Evolutionary conservation across 2,797 vertebrate species (phyloP).

Genomic region (Pipistrellus kuhlii): DNA sequence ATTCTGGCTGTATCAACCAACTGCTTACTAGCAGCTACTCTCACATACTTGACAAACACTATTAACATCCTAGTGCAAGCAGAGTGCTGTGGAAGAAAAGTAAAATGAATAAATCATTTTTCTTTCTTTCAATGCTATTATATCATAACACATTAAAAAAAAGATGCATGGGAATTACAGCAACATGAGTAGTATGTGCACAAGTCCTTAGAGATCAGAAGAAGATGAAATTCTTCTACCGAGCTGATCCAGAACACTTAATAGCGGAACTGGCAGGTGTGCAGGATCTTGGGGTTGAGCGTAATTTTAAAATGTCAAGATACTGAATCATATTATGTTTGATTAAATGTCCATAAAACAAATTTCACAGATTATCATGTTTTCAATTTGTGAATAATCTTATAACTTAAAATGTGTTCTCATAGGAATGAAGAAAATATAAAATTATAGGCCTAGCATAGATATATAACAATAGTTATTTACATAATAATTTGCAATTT

Average conservation of each 20-base stretch:
- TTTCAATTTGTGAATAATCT: conserved; percentile 24
- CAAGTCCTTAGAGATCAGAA: neutral
- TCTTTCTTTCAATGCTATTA: neutral
- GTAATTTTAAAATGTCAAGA: neutral
- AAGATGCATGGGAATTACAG: neutral
- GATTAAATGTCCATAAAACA: neutral
- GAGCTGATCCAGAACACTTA: neutral
- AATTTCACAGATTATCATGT: neutral
- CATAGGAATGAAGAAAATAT: neutral
- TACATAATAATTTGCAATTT: neutral
- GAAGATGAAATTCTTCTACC: neutral
- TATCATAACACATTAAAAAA: neutral
- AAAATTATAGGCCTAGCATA: neutral
- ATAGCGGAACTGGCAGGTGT: neutral
- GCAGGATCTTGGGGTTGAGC: neutral
- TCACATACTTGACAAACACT: neutral
- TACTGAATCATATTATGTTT: neutral
- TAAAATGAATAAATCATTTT: neutral
- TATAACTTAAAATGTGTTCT: neutral
- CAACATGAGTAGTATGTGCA: neutral
- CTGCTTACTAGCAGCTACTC: neutral
- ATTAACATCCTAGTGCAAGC: neutral
- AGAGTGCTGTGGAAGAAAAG: neutral
- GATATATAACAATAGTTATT: neutral
- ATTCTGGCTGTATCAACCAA: neutral